These are phyloP conservation scores for roundworm (Caenorhabditis elegans) DNA, from an alignment of 1,140 invertebrate genomes.

Conservation along the genomic window WBcel235 BX284606.5:3466001-3466500, in stretches of 20 bases:
- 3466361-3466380: background rate
- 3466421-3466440: constrained; percentile 8
- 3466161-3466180: constrained; percentile 33
- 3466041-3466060: background rate
- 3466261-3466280: background rate
- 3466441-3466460: background rate
- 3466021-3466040: background rate
- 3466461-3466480: background rate
- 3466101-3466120: constrained; percentile 16
- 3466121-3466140: constrained; percentile 24
- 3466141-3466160: background rate
- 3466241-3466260: background rate
- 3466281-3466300: background rate
- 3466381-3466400: background rate
- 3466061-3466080: constrained; percentile 27
- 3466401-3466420: background rate
- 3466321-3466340: background rate
- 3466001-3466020: background rate
- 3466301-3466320: background rate
- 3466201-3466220: constrained; percentile 22
- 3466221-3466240: background rate
- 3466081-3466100: constrained; percentile 31
- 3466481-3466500: constrained; percentile 9
- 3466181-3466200: constrained; percentile 32
- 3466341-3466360: background rate